phyloP scores from a whole-genome alignment of 2,113 vertebrate genomes.

The Maccullochella peelii region DNA sequence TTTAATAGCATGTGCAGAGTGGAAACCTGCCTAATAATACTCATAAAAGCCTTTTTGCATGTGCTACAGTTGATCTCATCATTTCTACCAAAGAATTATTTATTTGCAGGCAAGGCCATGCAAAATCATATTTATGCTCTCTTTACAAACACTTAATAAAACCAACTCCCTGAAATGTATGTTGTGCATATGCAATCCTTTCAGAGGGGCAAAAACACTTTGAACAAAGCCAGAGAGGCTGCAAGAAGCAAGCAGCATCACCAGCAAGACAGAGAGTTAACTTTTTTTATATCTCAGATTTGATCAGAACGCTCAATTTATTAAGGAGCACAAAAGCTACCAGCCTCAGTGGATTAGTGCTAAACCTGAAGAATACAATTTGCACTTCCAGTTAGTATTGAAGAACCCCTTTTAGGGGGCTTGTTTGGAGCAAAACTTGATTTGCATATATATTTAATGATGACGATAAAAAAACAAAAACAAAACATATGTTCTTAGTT shows the following conservation, averaged over 20 bases:
- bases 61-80: no score
- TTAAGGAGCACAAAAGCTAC: not conserved
- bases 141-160: slow-evolving; percentile 21
- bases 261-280: not conserved
- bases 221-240: not conserved
- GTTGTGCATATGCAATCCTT: not conserved
- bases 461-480: not conserved
- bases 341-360: not conserved
- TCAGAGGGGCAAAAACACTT: not conserved
- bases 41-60: no score
- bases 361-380: slow-evolving; percentile 32
- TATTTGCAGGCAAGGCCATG: not conserved
- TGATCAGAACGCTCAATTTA: slow-evolving; percentile 20
- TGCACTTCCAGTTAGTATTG: slow-evolving; percentile 1
- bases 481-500: not conserved
- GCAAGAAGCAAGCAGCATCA: not conserved
- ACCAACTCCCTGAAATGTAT: not conserved
- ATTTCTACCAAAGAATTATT: slow-evolving; percentile 26
- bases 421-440: slow-evolving; percentile 1
- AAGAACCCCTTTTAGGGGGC: not conserved
- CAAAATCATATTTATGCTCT: slow-evolving; percentile 5
- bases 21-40: no score
- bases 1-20: no score
- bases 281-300: not conserved
- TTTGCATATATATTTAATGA: not conserved